Conservation (phyloP, 1,140 invertebrate genomes). For the Zelostemma sp. region DNA sequence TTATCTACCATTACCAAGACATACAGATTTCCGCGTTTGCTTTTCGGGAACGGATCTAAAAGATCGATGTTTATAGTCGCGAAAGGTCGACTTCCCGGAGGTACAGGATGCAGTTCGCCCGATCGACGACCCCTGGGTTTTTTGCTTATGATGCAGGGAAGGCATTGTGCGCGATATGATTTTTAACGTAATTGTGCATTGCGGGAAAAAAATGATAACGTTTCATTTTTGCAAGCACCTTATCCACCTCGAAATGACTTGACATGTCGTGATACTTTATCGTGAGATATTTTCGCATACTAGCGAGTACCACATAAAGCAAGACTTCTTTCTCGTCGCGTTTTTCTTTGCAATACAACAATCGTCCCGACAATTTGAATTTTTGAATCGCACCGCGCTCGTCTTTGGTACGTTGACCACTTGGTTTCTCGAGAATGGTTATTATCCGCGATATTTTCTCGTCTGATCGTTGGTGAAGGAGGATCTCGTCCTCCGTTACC, state of each 20-base stretch:
- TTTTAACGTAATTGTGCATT: constrained; percentile 9
- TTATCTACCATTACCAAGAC: constrained; percentile 13
- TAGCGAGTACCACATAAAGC: constrained; percentile 14
- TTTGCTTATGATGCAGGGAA: constrained; percentile 18
- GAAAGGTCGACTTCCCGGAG: constrained; percentile 25
- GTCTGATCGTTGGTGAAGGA: constrained; percentile 16
- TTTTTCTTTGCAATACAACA: constrained; percentile 9
- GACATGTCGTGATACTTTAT: constrained; percentile 25
- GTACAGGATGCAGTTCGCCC: constrained; percentile 32
- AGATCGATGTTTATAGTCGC: constrained; percentile 33
- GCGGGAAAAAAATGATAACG: constrained; percentile 17
- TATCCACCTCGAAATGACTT: constrained; percentile 24
- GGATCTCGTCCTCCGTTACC: constrained; percentile 10
- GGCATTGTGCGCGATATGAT: constrained; percentile 9
- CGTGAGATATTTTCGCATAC: constrained; percentile 24
- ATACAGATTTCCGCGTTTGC: neutral
- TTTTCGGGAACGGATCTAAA: constrained; percentile 24
- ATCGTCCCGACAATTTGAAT: constrained; percentile 4
- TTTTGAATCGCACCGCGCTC: neutral
- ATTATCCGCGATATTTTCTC: neutral
- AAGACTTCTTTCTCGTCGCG: constrained; percentile 5
- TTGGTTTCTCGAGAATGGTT: constrained; percentile 14
- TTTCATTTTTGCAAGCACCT: neutral
- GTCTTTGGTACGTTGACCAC: neutral
- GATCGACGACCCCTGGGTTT: neutral